Percentiles rank a stretch among this genome's conserved stretches.
These are phyloP conservation scores for Brachyhypopomus gauderio DNA, from an alignment of 2,113 vertebrate species.

Conservation along the genomic window DNA sequence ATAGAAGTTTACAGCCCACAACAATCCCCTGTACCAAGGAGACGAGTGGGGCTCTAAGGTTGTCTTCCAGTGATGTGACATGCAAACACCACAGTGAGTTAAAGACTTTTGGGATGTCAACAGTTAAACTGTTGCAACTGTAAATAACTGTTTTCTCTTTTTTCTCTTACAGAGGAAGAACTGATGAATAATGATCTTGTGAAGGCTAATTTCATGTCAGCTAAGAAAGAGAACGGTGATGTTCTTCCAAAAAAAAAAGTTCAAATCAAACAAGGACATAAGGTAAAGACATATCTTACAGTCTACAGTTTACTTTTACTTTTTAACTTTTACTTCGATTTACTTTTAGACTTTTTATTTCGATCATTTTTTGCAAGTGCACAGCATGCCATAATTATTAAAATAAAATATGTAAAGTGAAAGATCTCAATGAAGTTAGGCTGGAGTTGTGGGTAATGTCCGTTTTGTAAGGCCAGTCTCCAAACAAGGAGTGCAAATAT, in stretches of 20 bases:
- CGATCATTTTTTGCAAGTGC: too few species aligned
- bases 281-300: constrained; percentile 58
- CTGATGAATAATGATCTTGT: constrained; percentile 60
- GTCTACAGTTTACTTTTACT: too few species aligned
- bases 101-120: too few species aligned
- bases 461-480: too few species aligned
- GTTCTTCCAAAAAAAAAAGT: constrained; percentile 35
- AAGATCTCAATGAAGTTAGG: too few species aligned
- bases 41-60: constrained; percentile 65
- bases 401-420: too few species aligned
- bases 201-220: constrained; percentile 64
- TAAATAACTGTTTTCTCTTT: constrained; percentile 25
- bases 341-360: too few species aligned
- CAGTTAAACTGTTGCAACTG: background rate
- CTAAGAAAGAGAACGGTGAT: fast-evolving
- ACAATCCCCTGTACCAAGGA: constrained; percentile 73
- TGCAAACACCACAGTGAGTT: constrained; percentile 69
- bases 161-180: constrained; percentile 60
- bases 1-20: too few species aligned
- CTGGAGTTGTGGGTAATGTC: too few species aligned
- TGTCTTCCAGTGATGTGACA: constrained; percentile 46
- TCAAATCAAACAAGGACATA: constrained; percentile 56
- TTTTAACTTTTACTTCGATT: too few species aligned
- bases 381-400: too few species aligned
- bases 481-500: too few species aligned